These are phyloP conservation scores for Cyclina sinensis DNA, from an alignment of 1,140 invertebrate genomes.

Conservation along the genomic window DNA sequence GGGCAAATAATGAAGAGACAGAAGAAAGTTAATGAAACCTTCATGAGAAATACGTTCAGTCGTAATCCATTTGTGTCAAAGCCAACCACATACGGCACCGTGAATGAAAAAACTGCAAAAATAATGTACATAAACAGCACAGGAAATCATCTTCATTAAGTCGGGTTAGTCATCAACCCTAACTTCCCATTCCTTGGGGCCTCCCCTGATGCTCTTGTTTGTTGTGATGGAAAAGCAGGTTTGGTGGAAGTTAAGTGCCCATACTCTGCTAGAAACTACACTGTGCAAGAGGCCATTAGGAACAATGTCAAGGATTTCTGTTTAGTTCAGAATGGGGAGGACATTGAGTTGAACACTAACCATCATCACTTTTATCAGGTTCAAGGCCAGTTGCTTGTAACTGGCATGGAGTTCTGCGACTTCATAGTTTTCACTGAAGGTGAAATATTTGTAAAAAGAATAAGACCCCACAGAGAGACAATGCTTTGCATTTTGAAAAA, in stretches of 20 bases:
- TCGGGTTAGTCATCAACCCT: constrained; percentile 7
- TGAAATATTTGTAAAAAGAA: too few species aligned
- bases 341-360: neutral
- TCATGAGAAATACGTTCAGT: neutral
- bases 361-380: constrained; percentile 41
- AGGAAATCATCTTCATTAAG: constrained; percentile 4
- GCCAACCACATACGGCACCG: neutral
- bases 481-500: too few species aligned
- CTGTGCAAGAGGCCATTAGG: neutral
- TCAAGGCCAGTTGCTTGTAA: constrained; percentile 43
- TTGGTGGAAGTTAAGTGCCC: constrained; percentile 27
- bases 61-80: neutral
- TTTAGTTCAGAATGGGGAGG: neutral
- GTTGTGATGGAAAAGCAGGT: neutral
- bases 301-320: constrained; percentile 10
- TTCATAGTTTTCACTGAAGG: neutral
- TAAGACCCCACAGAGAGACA: too few species aligned
- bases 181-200: constrained; percentile 14
- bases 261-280: constrained; percentile 23
- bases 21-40: neutral
- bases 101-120: neutral
- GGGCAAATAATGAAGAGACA: neutral
- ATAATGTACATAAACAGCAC: neutral
- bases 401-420: constrained; percentile 37
- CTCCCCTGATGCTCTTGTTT: constrained; percentile 9